Percentiles rank a stretch among this genome's conserved stretches.
These are phyloP conservation scores for Frankliniella intonsa DNA, from an alignment of 2,888 invertebrate species.

Conservation along the genomic window DNA sequence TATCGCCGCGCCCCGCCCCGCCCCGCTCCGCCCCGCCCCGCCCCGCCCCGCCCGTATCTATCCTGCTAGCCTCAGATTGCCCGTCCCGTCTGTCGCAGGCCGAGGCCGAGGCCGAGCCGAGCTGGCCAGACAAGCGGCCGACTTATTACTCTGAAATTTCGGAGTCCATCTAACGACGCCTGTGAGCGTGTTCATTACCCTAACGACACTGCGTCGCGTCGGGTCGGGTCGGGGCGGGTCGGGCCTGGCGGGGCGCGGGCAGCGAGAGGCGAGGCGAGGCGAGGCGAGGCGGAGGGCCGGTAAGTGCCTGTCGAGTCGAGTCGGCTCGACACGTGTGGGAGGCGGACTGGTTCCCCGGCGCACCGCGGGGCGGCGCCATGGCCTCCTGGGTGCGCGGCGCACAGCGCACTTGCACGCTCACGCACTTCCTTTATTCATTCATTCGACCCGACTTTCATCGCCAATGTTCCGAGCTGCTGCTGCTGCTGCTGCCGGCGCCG, in stretches of 20 bases:
- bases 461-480: too few relatives aligned
- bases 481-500: too few relatives aligned
- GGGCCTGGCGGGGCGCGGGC: neutral
- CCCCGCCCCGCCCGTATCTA: neutral
- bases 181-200: constrained; percentile 1
- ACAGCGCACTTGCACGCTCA: too few relatives aligned
- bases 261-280: neutral
- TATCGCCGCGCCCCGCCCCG: neutral
- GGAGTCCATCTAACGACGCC: neutral
- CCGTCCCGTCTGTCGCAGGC: too few relatives aligned
- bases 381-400: too few relatives aligned
- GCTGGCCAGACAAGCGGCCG: too few relatives aligned
- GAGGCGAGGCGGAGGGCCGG: neutral
- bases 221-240: neutral
- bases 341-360: too few relatives aligned
- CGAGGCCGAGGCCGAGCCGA: too few relatives aligned
- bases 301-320: too few relatives aligned
- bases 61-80: neutral
- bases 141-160: neutral
- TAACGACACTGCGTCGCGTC: constrained; percentile 8
- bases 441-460: neutral
- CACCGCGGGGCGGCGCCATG: too few relatives aligned
- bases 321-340: too few relatives aligned
- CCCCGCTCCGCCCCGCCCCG: neutral
- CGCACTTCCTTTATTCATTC: neutral